A percentile compares a stretch with the other conserved stretches of the same genome.
Conservation (phyloP, 2,888 invertebrate genomes). For the Amblyjoppa fuscipennis region DNA sequence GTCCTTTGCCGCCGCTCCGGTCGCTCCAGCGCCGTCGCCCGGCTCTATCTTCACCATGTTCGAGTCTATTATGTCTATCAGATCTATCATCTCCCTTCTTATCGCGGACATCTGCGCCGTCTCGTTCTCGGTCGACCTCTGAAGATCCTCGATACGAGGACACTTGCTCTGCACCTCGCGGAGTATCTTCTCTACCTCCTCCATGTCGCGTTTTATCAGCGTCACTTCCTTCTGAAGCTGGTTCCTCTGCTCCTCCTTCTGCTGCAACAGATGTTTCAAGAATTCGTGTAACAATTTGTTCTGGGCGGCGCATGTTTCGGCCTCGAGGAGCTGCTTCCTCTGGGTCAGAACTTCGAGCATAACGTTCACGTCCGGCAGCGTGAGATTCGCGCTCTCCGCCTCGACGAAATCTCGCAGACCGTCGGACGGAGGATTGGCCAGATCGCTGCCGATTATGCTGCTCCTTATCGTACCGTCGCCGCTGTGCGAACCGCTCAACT, state of each 20-base stretch:
- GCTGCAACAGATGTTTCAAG: constrained; percentile 90
- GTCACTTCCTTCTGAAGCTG: constrained; percentile 90
- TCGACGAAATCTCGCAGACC: constrained; percentile 88
- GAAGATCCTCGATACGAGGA: constrained; percentile 87
- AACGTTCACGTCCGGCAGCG: constrained; percentile 92
- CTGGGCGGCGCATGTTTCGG: constrained; percentile 92
- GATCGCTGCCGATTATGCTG: constrained; percentile 74
- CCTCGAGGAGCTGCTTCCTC: constrained; percentile 92
- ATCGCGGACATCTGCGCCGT: constrained; percentile 86
- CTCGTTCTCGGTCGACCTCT: constrained; percentile 85
- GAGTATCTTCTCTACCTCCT: constrained; percentile 90
- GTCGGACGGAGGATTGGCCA: constrained; percentile 80
- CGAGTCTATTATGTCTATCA: constrained; percentile 87
- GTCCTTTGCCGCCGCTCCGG: constrained; percentile 70
- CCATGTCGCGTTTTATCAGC: constrained; percentile 91
- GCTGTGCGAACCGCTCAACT: constrained; percentile 79
- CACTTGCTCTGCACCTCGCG: constrained; percentile 87
- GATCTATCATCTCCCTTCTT: constrained; percentile 87
- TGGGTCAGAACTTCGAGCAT: constrained; percentile 93
- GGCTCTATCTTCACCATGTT: constrained; percentile 81
- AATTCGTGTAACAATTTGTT: constrained; percentile 94
- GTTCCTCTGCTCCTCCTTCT: constrained; percentile 89
- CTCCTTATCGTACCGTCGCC: constrained; percentile 74
- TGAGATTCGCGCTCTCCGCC: constrained; percentile 90
- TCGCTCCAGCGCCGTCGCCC: constrained; percentile 69